Conservation (phyloP, 2,113 vertebrate species). For the Antennarius striatus region DNA sequence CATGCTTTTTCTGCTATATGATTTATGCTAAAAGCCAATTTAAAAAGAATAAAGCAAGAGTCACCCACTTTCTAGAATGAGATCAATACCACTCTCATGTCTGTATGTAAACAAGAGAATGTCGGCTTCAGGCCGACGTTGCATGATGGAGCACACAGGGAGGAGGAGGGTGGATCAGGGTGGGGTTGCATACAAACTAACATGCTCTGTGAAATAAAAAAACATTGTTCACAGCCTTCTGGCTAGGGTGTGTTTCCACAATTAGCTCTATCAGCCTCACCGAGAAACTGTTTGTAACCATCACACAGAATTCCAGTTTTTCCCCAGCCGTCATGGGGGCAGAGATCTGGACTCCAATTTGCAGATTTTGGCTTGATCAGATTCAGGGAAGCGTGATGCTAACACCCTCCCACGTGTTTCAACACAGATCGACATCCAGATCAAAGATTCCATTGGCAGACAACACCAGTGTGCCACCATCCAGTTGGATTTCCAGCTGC, state of each 20-base stretch:
- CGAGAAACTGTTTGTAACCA: conserved; percentile 17
- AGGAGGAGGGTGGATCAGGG: conserved; percentile 27
- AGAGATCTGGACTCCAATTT: background rate
- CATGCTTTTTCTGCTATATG: background rate
- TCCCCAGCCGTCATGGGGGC: conserved; percentile 4
- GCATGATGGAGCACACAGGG: conserved; percentile 1
- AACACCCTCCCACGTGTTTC: conserved; percentile 6
- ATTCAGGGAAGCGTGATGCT: background rate
- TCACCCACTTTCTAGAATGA: background rate
- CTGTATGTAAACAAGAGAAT: background rate
- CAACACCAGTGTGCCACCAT: conserved; percentile 92
- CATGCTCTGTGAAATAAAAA: conserved; percentile 23
- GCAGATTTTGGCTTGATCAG: background rate
- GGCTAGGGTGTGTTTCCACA: conserved; percentile 30
- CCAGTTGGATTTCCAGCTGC: conserved; percentile 94
- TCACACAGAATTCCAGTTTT: conserved; percentile 32
- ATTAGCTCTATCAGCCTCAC: conserved; percentile 23
- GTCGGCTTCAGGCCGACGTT: conserved; percentile 7
- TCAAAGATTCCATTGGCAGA: conserved; percentile 86
- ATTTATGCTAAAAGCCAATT: background rate
- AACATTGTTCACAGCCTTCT: conserved; percentile 16
- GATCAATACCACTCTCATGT: background rate
- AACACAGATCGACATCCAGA: conserved; percentile 86
- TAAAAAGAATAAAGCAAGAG: background rate
- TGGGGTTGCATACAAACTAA: conserved; percentile 8